A percentile compares a stretch with the other conserved stretches of the same genome.
Evolutionary conservation across 2,888 invertebrate species (phyloP).

Genomic region (Hyles lineata): DNA sequence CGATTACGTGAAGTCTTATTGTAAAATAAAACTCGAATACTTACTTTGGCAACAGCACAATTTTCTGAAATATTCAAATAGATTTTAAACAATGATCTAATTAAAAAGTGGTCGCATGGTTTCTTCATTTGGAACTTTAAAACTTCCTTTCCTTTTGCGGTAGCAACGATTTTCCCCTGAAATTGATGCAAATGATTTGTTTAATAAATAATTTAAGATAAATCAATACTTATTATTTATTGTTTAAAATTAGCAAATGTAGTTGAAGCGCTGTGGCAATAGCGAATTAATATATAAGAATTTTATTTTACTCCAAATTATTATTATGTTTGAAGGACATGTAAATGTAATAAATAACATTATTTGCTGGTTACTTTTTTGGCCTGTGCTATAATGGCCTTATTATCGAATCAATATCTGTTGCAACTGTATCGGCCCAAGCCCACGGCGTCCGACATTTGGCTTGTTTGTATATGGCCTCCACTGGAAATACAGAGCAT

Average conservation of each 20-base stretch:
- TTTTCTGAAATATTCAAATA: slow-evolving; percentile 36
- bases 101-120: slow-evolving; percentile 37
- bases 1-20: background rate
- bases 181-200: background rate
- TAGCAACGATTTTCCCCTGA: slow-evolving; percentile 23
- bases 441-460: no score
- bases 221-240: background rate
- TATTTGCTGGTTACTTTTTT: no score
- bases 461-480: no score
- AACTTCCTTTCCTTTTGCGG: slow-evolving; percentile 27
- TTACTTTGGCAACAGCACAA: slow-evolving; percentile 30
- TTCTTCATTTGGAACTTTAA: slow-evolving; percentile 35
- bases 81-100: slow-evolving; percentile 32
- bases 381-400: no score
- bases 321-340: no score
- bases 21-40: background rate
- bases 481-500: no score
- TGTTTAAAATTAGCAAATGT: background rate
- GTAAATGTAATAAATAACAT: no score
- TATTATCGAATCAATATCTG: no score
- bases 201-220: background rate
- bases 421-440: no score
- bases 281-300: no score
- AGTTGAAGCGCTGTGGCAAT: no score
- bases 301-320: no score